These are phyloP conservation scores for Drosophila subsilvestris DNA, from an alignment of 2,888 invertebrate genomes.

Conservation along the genomic window DNA sequence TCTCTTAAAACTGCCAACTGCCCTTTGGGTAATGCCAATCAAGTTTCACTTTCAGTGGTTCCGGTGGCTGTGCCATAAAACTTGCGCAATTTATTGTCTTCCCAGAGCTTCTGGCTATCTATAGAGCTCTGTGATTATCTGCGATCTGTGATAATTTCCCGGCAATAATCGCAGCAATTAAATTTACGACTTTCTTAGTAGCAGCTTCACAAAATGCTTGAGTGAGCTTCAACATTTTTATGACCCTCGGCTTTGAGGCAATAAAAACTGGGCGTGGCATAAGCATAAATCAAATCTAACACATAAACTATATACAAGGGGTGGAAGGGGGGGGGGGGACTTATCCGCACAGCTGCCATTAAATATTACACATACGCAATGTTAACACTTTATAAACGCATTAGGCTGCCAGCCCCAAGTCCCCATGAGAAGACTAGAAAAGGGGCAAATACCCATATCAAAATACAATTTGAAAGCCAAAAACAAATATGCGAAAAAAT, in stretches of 20 bases:
- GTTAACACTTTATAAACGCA: constrained; percentile 79
- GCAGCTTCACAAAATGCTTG: constrained; percentile 29
- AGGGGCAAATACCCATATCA: constrained; percentile 52
- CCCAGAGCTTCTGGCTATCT: constrained; percentile 1
- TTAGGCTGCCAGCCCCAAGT: constrained; percentile 43
- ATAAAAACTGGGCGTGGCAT: constrained; percentile 63
- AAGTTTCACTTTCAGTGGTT: neutral
- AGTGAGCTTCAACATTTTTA: constrained; percentile 53
- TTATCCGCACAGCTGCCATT: constrained; percentile 54
- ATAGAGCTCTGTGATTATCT: constrained; percentile 27
- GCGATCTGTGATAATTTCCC: constrained; percentile 55
- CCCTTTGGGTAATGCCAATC: neutral
- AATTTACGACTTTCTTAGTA: constrained; percentile 53
- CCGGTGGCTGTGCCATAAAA: neutral
- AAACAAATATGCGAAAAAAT: constrained; percentile 29
- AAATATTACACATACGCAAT: constrained; percentile 71
- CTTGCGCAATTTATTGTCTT: neutral
- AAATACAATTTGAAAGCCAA: constrained; percentile 68
- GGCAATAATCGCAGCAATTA: constrained; percentile 64
- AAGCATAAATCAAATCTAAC: constrained; percentile 56
- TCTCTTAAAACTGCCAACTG: neutral
- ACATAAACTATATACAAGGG: constrained; percentile 20
- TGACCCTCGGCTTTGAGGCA: constrained; percentile 37
- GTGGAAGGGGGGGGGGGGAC: neutral
- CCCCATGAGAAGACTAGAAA: constrained; percentile 3